Base-by-base conservation (phyloP, 2,888 invertebrate genomes). In the Tiliacea citrago region DNA sequence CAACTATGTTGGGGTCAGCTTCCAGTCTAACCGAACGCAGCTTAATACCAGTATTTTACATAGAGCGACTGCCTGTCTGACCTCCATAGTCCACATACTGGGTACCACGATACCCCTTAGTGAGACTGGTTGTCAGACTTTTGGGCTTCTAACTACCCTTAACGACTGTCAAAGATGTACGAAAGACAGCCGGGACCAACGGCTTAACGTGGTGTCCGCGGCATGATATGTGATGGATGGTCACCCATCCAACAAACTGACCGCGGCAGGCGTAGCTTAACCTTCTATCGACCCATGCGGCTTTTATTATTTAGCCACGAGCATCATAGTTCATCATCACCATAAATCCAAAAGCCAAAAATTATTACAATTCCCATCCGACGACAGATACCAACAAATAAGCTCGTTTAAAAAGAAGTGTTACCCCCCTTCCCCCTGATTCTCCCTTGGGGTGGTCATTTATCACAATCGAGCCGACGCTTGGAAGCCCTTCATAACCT, bases 381-480 rank as follows among this genome's bases (percentile, higher is more conserved):
- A 49, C 53, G 47, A 16, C 29, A 18, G 39, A 65, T 10, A 73
- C 39, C 57, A 72, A 77, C 62, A 69, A 80, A 83, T 69, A 75
- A 71, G 68, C 65, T 83, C 76, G 65, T 84, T 85, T 61, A 67
- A 79, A 85, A 78, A 71, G 62, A 73, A 86, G 76, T 80, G 70
- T 77, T 70, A 73, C 51, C 65, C 57, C 58, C 61, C 57, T 21
- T 29, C 35, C 57, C 39, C 65, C 62, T 45, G 29, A 2, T 4
- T 2, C 76, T 60, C 79, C 71, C 74, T 42, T 24, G 24, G 81
- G 88, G 81, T 57, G 84, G 82, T 83, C 86, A 86, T 91, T 88
- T 88, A 90, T 91, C 90, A 89, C 88, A 87, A 88, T 88, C 82
- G 89, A 89, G 82, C 69, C 75, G 83, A 85, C 79, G 73, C 72